These are phyloP conservation scores for Alaudala cheleensis DNA, from an alignment of 2,113 vertebrate species.

Conservation along the genomic window DNA sequence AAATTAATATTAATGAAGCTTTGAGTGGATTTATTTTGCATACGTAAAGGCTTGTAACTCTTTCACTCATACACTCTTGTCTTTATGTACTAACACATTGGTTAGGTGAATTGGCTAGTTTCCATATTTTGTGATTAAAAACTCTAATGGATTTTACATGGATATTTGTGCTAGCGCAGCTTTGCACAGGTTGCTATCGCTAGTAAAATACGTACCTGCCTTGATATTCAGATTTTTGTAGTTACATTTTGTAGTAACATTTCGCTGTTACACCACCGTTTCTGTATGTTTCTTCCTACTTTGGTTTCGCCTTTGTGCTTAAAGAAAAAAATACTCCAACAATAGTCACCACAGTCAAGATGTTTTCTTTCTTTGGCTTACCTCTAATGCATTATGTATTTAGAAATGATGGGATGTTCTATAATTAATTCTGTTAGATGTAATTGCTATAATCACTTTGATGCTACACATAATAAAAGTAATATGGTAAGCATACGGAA, in stretches of 20 bases:
- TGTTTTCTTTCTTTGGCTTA: constrained; percentile 75
- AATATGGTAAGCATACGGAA: constrained; percentile 79
- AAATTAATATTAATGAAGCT: constrained; percentile 89
- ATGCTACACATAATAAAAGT: constrained; percentile 84
- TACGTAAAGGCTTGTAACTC: constrained; percentile 82
- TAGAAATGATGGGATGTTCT: constrained; percentile 76
- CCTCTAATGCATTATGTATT: constrained; percentile 82
- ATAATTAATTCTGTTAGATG: constrained; percentile 85
- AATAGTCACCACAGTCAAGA: constrained; percentile 72
- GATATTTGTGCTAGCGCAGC: constrained; percentile 1
- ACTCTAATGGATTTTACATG: constrained; percentile 56
- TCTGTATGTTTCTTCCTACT: neutral
- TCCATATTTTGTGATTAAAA: constrained; percentile 64
- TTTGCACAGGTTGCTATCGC: neutral
- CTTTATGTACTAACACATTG: constrained; percentile 74
- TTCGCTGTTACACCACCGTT: neutral
- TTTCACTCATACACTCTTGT: constrained; percentile 74
- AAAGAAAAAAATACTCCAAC: constrained; percentile 49
- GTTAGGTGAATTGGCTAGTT: constrained; percentile 69
- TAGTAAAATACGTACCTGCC: neutral
- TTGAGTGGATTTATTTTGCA: constrained; percentile 88
- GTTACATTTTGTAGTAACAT: too few relatives aligned
- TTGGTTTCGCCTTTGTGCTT: constrained; percentile 4
- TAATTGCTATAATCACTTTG: constrained; percentile 86
- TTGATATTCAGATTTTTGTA: neutral